These are phyloP conservation scores for Ephydatia muelleri DNA, from an alignment of 37 sponge, comb jelly and placozoan species.

Conservation along the genomic window DNA sequence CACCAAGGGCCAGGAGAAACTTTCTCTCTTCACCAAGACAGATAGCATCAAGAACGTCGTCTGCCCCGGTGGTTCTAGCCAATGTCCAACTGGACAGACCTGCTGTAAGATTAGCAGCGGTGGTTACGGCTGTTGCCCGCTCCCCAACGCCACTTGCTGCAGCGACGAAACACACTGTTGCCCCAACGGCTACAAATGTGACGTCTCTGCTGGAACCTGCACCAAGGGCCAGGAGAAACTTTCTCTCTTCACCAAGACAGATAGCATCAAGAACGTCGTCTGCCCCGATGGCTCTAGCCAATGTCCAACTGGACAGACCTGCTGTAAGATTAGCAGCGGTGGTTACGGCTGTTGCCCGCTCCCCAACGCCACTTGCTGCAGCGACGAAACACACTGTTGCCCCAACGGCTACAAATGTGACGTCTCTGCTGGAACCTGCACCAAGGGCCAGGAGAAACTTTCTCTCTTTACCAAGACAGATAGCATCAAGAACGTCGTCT, in stretches of 20 bases:
- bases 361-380: slow-evolving; percentile 72
- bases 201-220: slow-evolving; percentile 60
- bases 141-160: slow-evolving; percentile 76
- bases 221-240: not conserved
- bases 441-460: slow-evolving; percentile 5
- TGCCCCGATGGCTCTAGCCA: slow-evolving; percentile 68
- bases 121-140: slow-evolving; percentile 81
- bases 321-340: slow-evolving; percentile 66
- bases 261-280: slow-evolving; percentile 6
- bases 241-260: not conserved
- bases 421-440: slow-evolving; percentile 55
- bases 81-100: slow-evolving; percentile 72
- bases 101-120: slow-evolving; percentile 64
- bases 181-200: slow-evolving; percentile 63
- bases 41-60: slow-evolving; percentile 3
- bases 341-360: slow-evolving; percentile 77
- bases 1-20: slow-evolving; percentile 8
- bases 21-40: not conserved
- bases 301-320: slow-evolving; percentile 72
- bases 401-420: slow-evolving; percentile 71
- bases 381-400: slow-evolving; percentile 64
- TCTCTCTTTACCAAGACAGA: slow-evolving; percentile 19
- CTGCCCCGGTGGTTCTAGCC: slow-evolving; percentile 55
- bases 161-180: slow-evolving; percentile 71
- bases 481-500: slow-evolving; percentile 23